These are phyloP conservation scores for Plebejus anna DNA, from an alignment of 2,888 invertebrate genomes.

Conservation along the genomic window DNA sequence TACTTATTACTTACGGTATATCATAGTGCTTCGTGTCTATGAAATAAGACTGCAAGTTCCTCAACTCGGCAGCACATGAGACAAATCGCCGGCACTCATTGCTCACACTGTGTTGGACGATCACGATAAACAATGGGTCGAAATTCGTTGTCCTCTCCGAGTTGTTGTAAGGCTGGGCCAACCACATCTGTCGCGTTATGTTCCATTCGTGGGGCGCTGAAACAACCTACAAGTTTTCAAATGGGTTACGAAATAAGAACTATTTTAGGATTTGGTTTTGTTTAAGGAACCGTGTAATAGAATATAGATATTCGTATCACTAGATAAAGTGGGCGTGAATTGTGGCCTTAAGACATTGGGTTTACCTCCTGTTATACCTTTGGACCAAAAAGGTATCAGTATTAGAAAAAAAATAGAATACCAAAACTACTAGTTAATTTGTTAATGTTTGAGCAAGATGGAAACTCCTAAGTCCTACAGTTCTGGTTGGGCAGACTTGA, in stretches of 20 bases:
- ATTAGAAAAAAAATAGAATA: too few species aligned
- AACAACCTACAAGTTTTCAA: conserved; percentile 17
- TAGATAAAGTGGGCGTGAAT: too few species aligned
- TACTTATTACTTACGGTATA: conserved; percentile 48
- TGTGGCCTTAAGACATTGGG: too few species aligned
- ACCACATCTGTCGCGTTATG: conserved; percentile 63
- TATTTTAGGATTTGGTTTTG: too few species aligned
- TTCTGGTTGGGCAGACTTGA: too few species aligned
- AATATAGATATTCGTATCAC: too few species aligned
- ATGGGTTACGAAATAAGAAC: not conserved
- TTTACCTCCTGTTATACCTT: too few species aligned
- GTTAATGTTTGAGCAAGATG: too few species aligned
- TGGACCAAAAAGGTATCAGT: too few species aligned
- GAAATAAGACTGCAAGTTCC: conserved; percentile 53
- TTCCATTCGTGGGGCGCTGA: conserved; percentile 64
- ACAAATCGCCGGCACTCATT: conserved; percentile 51
- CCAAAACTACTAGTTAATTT: too few species aligned
- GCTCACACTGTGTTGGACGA: conserved; percentile 62
- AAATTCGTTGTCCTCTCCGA: conserved; percentile 39
- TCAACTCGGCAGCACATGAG: conserved; percentile 56
- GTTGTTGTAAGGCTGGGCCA: conserved; percentile 45
- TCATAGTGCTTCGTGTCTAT: conserved; percentile 41
- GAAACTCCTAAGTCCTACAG: too few species aligned
- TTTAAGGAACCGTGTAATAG: too few species aligned
- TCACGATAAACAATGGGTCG: conserved; percentile 56